Evolutionary conservation across 2,888 invertebrate species (phyloP).

Genomic region (Creontiades dilutus): DNA sequence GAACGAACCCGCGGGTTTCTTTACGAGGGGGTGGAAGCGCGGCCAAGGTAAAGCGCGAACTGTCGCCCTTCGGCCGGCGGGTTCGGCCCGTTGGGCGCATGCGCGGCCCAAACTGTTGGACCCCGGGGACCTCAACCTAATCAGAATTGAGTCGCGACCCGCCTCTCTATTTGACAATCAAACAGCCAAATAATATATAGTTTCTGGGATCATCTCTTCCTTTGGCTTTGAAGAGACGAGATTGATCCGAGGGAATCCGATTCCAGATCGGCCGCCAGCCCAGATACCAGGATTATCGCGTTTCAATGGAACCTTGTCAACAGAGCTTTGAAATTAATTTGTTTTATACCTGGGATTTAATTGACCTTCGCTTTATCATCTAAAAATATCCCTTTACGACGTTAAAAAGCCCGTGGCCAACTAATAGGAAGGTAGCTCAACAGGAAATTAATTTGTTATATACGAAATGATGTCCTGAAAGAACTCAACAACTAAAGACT

Average conservation of each 20-base stretch:
- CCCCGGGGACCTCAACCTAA: background rate
- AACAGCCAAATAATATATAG: background rate
- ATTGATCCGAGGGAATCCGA: background rate
- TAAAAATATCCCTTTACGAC: too few species aligned
- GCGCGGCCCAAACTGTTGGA: constrained; percentile 26
- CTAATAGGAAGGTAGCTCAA: too few species aligned
- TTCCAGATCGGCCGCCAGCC: background rate
- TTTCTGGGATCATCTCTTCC: background rate
- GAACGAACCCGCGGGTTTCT: background rate
- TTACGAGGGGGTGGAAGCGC: constrained; percentile 38
- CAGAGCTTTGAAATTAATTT: background rate
- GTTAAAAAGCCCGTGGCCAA: too few species aligned
- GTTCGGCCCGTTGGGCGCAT: background rate
- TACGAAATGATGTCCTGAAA: too few species aligned
- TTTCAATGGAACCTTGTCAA: too few species aligned
- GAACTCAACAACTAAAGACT: too few species aligned
- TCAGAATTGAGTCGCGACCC: constrained; percentile 37
- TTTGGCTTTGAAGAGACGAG: background rate
- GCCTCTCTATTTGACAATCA: background rate
- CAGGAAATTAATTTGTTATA: too few species aligned
- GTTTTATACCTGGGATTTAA: background rate
- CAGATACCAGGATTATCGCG: too few species aligned
- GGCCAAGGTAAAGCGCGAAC: constrained; percentile 66
- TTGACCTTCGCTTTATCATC: too few species aligned
- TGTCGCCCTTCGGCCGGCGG: constrained; percentile 43